Evolutionary conservation across 1,140 invertebrate genomes (phyloP), one percentile per base, ranked within the genome.

Genomic region (Ceratina japonica): DNA sequence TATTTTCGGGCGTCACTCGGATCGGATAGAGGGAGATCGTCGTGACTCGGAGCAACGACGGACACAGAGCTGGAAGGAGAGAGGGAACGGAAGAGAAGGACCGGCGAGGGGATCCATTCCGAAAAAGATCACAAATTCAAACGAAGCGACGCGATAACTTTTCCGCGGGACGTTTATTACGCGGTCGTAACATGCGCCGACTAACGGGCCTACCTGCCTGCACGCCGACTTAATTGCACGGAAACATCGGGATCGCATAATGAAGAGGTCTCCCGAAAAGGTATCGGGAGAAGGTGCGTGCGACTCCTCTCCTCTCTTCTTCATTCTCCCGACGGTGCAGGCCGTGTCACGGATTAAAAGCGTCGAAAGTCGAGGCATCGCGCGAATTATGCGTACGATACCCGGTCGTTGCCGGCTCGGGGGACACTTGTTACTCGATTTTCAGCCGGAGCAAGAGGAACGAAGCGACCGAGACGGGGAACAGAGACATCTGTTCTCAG

Each of bases 121-220:
- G 59, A 68, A 76, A 64, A 74, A 78, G 80, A 85, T 82, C 71
- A 72, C 80, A 80, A 75, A 86, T 80, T 81, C 75, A 72, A 83
- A 80, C 72, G 77, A 66, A 86, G 85, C 82, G 80, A 86, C 78
- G 79, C 80, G 80, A 87, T 87, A 87, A 87, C 85, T 87, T 86
- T 84, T 77, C 76, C 71, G 66, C 76, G 63, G 64, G 82, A 87
- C 83, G 80, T 87, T 87, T 87, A 87, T 86, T 85, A 81, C 74
- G 79, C 63, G 69, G 59, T 65, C 69, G 72, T 76, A 84, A 79
- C 84, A 62, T 62, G 74, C 68, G 56, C 76, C 81, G 81, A 80
- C 62, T 72, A 68, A 83, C 73, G 51, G 27, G 71, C 76, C 24
- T 77, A 76, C 64, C 72, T 79, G 49, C 66, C 52, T 58, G 73